These are phyloP conservation scores for Nycteola revayana DNA, from an alignment of 2,888 invertebrate species.

Conservation along the genomic window DNA sequence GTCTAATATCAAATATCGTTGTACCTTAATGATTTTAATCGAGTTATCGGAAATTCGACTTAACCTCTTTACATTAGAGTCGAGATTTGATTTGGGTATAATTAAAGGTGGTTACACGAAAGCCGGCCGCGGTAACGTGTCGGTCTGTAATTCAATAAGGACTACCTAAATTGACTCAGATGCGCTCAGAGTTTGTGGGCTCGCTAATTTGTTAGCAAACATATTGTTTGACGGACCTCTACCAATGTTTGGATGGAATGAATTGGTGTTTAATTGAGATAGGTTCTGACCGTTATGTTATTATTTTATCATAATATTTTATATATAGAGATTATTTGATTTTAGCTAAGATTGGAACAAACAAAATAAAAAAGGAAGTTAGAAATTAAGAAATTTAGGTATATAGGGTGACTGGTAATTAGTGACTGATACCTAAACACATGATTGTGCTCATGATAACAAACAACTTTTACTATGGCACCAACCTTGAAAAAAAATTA, in stretches of 20 bases:
- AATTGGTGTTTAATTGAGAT: slow-evolving; percentile 33
- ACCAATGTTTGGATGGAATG: slow-evolving; percentile 23
- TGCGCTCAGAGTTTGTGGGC: slow-evolving; percentile 67
- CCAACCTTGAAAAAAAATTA: too few species aligned
- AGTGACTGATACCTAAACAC: too few species aligned
- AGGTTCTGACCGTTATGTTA: too few species aligned
- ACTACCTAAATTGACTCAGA: slow-evolving; percentile 75
- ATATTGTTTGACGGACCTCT: slow-evolving; percentile 61
- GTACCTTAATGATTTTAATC: slow-evolving; percentile 13
- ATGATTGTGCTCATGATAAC: too few species aligned
- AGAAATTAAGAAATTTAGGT: too few species aligned
- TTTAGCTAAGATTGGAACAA: too few species aligned
- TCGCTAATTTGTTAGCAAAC: slow-evolving; percentile 73
- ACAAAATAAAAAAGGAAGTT: too few species aligned
- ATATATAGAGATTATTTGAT: slow-evolving; percentile 14
- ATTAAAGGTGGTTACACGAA: slow-evolving; percentile 30
- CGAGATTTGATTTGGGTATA: slow-evolving; percentile 8
- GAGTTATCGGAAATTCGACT: slow-evolving; percentile 10
- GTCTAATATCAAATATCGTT: slow-evolving; percentile 15
- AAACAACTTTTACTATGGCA: too few species aligned
- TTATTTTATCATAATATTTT: too few species aligned
- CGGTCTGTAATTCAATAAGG: slow-evolving; percentile 77
- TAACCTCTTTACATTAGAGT: slow-evolving; percentile 1
- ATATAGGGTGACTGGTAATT: too few species aligned
- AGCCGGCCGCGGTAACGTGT: slow-evolving; percentile 62